Evolutionary conservation across 23 tunicate species (phyloP).

Genomic region (Halocynthia roretzi): DNA sequence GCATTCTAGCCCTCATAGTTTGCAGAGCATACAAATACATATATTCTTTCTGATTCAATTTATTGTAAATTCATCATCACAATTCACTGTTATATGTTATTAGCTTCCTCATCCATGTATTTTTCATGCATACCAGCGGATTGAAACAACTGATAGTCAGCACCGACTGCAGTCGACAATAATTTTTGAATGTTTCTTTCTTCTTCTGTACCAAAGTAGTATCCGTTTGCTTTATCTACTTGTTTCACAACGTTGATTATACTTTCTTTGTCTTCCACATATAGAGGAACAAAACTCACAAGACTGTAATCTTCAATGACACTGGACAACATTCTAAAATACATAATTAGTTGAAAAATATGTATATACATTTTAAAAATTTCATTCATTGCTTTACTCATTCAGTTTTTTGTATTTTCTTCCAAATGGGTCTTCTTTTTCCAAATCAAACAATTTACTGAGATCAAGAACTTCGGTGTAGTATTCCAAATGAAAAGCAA

Average conservation of each 20-base stretch:
- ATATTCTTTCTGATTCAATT: too few species aligned
- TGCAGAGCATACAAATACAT: too few species aligned
- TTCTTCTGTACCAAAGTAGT: conserved; percentile 58
- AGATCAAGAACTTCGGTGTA: conserved; percentile 93
- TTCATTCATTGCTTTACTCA: conserved; percentile 36
- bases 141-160: conserved; percentile 73
- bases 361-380: neutral
- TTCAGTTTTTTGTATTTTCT: conserved; percentile 56
- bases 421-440: conserved; percentile 49
- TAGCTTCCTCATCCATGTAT: conserved; percentile 26
- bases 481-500: conserved; percentile 87
- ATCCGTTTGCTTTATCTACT: conserved; percentile 87
- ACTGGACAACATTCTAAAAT: conserved; percentile 49
- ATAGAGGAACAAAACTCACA: conserved; percentile 76
- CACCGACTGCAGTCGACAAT: conserved; percentile 81
- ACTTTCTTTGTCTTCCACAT: conserved; percentile 85
- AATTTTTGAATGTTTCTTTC: conserved; percentile 91
- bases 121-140: conserved; percentile 65
- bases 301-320: conserved; percentile 94
- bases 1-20: too few species aligned
- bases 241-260: conserved; percentile 68
- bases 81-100: too few species aligned
- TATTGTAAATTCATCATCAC: too few species aligned
- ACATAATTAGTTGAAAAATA: too few species aligned
- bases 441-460: conserved; percentile 44